Evolutionary conservation across 2,888 invertebrate species (phyloP).

Genomic region (Sinotaia quadrata): DNA sequence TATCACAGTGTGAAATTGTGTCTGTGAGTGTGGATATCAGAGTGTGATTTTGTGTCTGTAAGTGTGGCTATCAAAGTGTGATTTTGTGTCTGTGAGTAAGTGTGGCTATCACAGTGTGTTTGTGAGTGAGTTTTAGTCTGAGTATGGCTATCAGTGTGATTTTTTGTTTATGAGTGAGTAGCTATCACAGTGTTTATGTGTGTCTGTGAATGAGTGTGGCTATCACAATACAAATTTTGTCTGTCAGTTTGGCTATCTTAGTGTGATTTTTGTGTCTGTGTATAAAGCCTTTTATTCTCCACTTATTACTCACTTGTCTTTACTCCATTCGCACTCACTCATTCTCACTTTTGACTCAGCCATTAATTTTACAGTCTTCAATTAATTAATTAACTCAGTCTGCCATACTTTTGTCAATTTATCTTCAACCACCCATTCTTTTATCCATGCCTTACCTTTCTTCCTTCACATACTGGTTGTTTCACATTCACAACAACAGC

Average conservation of each 20-base stretch:
- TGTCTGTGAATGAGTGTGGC: not conserved
- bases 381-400: too few species aligned
- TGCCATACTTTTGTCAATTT: too few species aligned
- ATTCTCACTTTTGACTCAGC: too few species aligned
- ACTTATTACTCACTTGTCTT: too few species aligned
- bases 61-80: not conserved
- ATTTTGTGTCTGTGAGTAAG: not conserved
- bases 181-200: conserved; percentile 10
- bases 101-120: not conserved
- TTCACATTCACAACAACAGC: too few species aligned
- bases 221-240: not conserved
- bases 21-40: not conserved
- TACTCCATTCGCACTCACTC: too few species aligned
- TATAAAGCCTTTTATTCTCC: too few species aligned
- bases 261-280: not conserved
- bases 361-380: too few species aligned
- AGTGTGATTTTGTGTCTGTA: not conserved
- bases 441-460: too few species aligned
- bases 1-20: not conserved
- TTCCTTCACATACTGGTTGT: too few species aligned
- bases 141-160: conserved; percentile 19
- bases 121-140: conserved; percentile 9
- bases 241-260: not conserved
- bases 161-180: conserved; percentile 13
- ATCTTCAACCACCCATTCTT: too few species aligned